Conservation (phyloP, 1,140 invertebrate genomes). For the Himalopsyche phryganea region DNA sequence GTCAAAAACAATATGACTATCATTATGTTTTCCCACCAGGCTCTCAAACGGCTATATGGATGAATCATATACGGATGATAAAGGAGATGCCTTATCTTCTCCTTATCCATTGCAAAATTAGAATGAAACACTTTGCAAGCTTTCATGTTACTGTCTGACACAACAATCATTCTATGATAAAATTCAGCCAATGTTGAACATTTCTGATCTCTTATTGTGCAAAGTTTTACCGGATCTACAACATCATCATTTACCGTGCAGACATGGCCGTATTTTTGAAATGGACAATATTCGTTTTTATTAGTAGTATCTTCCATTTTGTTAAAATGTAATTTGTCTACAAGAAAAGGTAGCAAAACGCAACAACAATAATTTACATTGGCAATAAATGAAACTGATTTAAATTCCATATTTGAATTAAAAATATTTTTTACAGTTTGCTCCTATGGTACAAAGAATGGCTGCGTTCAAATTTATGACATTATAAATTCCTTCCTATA, state of each 20-base stretch:
- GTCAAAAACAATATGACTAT: neutral
- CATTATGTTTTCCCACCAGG: slow-evolving; percentile 16
- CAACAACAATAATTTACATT: too few species aligned
- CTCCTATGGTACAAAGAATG: too few species aligned
- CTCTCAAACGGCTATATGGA: slow-evolving; percentile 10
- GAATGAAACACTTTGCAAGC: slow-evolving; percentile 8
- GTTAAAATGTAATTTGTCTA: too few species aligned
- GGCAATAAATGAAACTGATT: too few species aligned
- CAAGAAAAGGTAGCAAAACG: too few species aligned
- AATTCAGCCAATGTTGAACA: neutral
- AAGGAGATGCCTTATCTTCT: slow-evolving; percentile 13
- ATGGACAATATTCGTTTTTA: slow-evolving; percentile 1
- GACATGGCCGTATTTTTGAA: slow-evolving; percentile 7
- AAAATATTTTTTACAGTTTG: too few species aligned
- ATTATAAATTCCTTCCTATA: too few species aligned
- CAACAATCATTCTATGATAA: neutral
- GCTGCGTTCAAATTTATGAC: too few species aligned
- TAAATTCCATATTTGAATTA: too few species aligned
- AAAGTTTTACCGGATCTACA: neutral
- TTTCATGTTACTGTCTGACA: slow-evolving; percentile 2
- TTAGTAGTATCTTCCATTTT: too few species aligned
- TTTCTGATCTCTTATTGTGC: neutral
- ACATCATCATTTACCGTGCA: slow-evolving; percentile 9
- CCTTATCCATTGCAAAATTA: slow-evolving; percentile 12
- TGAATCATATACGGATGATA: slow-evolving; percentile 15